Conservation (phyloP, 2,797 vertebrate genomes). For the Gadopsis bispinosus region DNA sequence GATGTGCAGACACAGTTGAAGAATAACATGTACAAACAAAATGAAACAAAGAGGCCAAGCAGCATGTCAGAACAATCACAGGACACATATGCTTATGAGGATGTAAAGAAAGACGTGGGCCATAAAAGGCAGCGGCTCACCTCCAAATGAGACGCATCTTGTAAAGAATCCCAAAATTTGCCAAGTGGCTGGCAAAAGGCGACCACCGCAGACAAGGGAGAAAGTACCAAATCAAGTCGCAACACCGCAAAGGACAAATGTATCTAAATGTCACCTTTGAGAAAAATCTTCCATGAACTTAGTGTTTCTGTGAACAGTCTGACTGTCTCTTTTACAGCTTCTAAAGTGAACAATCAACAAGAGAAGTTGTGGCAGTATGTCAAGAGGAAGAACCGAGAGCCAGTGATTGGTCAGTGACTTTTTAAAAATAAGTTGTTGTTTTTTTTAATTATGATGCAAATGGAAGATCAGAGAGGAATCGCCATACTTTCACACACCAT, state of each 20-base stretch:
- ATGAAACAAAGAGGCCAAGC: not conserved
- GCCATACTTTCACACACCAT: not conserved
- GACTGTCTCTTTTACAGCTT: slow-evolving; percentile 23
- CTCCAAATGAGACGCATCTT: not conserved
- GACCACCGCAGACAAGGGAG: not conserved
- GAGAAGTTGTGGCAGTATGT: slow-evolving; percentile 36
- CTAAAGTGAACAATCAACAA: not conserved
- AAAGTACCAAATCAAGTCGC: not conserved
- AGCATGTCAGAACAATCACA: not conserved
- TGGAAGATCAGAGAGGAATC: not conserved
- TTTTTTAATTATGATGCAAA: not conserved
- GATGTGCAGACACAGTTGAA: too few relatives aligned
- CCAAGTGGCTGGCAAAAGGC: not conserved
- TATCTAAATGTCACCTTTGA: slow-evolving; percentile 2
- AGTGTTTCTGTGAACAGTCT: not conserved
- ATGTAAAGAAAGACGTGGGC: not conserved
- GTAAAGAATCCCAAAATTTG: not conserved
- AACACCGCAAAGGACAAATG: not conserved
- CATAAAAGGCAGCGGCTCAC: slow-evolving; percentile 19
- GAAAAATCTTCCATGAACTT: too few relatives aligned
- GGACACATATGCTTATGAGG: not conserved
- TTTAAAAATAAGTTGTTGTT: not conserved
- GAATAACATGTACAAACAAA: not conserved
- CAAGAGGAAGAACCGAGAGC: slow-evolving; percentile 23
- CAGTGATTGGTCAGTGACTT: slow-evolving; percentile 59